Percentiles rank a stretch among this genome's conserved stretches.
phyloP scores from a whole-genome alignment of 2,797 vertebrate species.

The Schizopygopsis malacanthus region DNA sequence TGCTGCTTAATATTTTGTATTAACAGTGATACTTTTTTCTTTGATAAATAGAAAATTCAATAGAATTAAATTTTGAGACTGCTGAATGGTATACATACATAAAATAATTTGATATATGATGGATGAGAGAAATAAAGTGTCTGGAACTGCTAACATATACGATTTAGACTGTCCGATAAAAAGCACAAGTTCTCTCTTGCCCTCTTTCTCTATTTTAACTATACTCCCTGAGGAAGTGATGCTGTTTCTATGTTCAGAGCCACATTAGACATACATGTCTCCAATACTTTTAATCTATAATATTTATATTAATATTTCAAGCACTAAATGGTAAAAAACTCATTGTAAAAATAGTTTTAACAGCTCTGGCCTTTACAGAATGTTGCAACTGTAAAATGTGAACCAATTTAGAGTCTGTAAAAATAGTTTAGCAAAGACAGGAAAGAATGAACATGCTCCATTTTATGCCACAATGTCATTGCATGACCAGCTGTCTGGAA shows the following conservation, averaged over 20 bases:
- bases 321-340: background rate
- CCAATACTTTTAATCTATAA: background rate
- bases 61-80: background rate
- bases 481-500: slow-evolving; percentile 21
- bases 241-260: slow-evolving; percentile 34
- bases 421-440: slow-evolving; percentile 6
- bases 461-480: background rate
- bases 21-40: background rate
- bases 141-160: background rate
- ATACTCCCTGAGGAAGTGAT: slow-evolving; percentile 50
- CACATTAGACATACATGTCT: slow-evolving; percentile 21
- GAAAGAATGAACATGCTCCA: background rate
- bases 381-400: background rate
- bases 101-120: background rate
- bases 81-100: background rate
- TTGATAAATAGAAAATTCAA: too few relatives aligned
- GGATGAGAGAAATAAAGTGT: background rate
- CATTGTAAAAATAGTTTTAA: background rate
- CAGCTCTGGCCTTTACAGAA: background rate
- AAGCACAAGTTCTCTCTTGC: slow-evolving; percentile 32
- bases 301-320: background rate
- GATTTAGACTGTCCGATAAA: slow-evolving; percentile 37
- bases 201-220: slow-evolving; percentile 49
- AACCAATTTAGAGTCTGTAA: slow-evolving; percentile 5
- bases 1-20: background rate